Conservation (phyloP, 2,113 vertebrate species). For the Uropsilus gracilis region DNA sequence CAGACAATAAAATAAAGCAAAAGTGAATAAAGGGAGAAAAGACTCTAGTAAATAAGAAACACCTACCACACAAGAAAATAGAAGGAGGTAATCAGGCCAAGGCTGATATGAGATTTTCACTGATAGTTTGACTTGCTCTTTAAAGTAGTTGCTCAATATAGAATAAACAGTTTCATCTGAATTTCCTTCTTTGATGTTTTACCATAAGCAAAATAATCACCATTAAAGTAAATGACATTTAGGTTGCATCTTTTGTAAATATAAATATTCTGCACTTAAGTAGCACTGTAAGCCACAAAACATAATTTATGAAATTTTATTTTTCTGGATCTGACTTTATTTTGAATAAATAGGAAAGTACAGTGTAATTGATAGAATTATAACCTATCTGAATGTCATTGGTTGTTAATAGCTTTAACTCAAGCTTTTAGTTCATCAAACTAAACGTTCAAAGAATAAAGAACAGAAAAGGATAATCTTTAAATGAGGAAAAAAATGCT, state of each 20-base stretch:
- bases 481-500: slow-evolving; percentile 2
- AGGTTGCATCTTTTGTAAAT: not conserved
- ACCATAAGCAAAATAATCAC: not conserved
- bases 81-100: not conserved
- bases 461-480: not conserved
- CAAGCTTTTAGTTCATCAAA: slow-evolving; percentile 1
- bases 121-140: not conserved
- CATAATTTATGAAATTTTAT: not conserved
- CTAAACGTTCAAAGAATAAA: not conserved
- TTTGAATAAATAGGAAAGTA: slow-evolving; percentile 31
- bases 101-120: not conserved
- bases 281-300: not conserved
- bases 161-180: not conserved
- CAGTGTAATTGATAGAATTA: not conserved
- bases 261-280: not conserved
- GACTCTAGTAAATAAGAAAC: no score
- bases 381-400: not conserved
- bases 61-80: not conserved
- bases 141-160: not conserved
- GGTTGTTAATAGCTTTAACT: not conserved
- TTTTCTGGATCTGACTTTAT: not conserved
- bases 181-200: not conserved
- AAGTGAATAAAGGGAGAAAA: not conserved
- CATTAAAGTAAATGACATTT: not conserved
- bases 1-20: not conserved